These are phyloP conservation scores for Alviniconcha strummeri DNA, from an alignment of 2,888 invertebrate species.

Conservation along the genomic window DNA sequence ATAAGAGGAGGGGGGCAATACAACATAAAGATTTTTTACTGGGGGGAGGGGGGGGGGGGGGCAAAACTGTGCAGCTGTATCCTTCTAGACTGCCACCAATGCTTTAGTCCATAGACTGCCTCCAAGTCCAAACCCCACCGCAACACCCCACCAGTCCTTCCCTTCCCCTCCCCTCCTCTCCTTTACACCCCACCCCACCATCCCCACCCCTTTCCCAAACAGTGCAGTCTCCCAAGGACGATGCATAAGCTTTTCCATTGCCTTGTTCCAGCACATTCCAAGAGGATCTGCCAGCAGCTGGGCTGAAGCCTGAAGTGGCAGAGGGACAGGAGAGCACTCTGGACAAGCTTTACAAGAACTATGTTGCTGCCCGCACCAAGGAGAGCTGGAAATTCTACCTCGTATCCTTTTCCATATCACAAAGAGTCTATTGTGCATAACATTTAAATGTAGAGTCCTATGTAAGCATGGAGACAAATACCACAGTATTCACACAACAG, in stretches of 20 bases:
- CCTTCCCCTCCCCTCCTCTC: background rate
- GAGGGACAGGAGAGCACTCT: slow-evolving; percentile 1
- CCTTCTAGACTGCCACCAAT: background rate
- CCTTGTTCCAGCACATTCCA: slow-evolving; percentile 55
- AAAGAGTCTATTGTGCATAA: background rate
- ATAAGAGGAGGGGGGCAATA: no score
- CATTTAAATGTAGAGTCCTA: background rate
- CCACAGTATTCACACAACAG: no score
- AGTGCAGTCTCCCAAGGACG: background rate
- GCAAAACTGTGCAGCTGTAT: background rate
- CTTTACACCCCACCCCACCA: background rate
- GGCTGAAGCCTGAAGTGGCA: slow-evolving; percentile 51
- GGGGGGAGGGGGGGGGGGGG: no score
- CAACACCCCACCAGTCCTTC: no score
- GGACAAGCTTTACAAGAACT: slow-evolving; percentile 42
- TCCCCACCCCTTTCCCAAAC: background rate
- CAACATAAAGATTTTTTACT: no score
- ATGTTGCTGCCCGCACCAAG: slow-evolving; percentile 49
- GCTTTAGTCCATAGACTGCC: background rate
- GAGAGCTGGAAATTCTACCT: slow-evolving; percentile 66
- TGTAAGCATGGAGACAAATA: background rate
- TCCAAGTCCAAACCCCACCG: no score
- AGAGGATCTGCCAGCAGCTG: slow-evolving; percentile 57
- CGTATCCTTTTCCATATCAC: slow-evolving; percentile 54
- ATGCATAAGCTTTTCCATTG: slow-evolving; percentile 5